Evolutionary conservation across 1,140 invertebrate genomes (phyloP).

Genomic region (Vanessa tameamea): DNA sequence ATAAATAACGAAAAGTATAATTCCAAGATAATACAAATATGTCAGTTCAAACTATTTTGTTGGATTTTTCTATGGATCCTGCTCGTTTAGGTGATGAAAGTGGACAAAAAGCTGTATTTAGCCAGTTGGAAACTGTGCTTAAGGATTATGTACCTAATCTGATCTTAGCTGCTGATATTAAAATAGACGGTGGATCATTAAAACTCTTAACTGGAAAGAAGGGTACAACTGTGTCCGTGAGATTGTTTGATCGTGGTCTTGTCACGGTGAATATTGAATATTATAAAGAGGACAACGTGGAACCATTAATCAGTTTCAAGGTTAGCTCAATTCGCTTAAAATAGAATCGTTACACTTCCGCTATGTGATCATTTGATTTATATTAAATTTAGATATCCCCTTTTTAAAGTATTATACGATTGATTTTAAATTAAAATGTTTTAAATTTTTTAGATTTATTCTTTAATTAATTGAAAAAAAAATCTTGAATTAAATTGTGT

Average conservation of each 20-base stretch:
- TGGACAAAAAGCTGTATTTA: constrained; percentile 84
- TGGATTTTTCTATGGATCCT: constrained; percentile 90
- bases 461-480: too few species aligned
- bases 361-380: neutral
- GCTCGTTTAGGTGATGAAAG: constrained; percentile 84
- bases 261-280: constrained; percentile 91
- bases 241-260: constrained; percentile 87
- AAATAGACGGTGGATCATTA: constrained; percentile 84
- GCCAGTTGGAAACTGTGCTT: constrained; percentile 84
- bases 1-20: constrained; percentile 39
- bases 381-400: constrained; percentile 14
- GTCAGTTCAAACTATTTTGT: constrained; percentile 90
- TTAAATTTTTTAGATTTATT: neutral
- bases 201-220: constrained; percentile 85
- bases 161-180: constrained; percentile 82
- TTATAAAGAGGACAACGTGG: constrained; percentile 87
- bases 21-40: constrained; percentile 70
- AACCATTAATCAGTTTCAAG: constrained; percentile 87
- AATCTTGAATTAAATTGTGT: neutral
- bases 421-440: neutral
- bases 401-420: neutral
- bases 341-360: constrained; percentile 28
- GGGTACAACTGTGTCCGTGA: constrained; percentile 85
- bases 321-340: constrained; percentile 78
- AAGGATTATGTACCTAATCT: constrained; percentile 86